Conservation (phyloP, 2,797 vertebrate genomes). For the Sylvilagus floridanus region DNA sequence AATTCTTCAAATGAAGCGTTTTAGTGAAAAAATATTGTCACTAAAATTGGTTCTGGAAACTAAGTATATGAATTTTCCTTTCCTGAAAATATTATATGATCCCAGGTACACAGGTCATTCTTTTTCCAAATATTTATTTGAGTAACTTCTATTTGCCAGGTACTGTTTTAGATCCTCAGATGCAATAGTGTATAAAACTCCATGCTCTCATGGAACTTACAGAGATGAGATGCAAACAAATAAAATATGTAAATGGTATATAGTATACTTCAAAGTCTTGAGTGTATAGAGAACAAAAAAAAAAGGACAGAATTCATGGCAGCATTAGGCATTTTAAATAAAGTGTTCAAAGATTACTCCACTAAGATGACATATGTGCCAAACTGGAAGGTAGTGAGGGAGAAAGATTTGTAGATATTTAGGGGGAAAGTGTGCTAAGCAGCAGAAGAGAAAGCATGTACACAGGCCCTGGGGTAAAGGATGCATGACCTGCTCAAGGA, state of each 20-base stretch:
- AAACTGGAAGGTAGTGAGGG: constrained; percentile 30
- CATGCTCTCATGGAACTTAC: not conserved
- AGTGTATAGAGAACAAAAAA: constrained; percentile 24
- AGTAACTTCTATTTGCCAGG: not conserved
- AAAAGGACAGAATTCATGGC: not conserved
- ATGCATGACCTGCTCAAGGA: not conserved
- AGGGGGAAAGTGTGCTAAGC: not conserved
- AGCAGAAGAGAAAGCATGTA: not conserved
- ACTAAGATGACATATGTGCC: not conserved
- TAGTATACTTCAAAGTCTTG: not conserved
- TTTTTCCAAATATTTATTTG: constrained; percentile 4
- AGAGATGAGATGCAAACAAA: not conserved
- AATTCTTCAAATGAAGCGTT: constrained; percentile 21
- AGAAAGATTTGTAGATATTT: not conserved
- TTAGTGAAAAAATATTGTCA: not conserved
- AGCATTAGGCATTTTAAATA: not conserved
- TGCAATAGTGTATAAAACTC: constrained; percentile 15
- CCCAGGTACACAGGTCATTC: not conserved
- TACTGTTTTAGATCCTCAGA: constrained; percentile 5
- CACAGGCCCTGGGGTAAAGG: constrained; percentile 1
- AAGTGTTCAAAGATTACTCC: not conserved
- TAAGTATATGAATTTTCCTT: constrained; percentile 2
- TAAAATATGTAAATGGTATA: not conserved
- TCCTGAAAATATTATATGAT: constrained; percentile 45
- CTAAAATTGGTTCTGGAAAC: constrained; percentile 10